Base-by-base conservation (phyloP, 2,113 vertebrate genomes). In the Monarcha castaneiventris region DNA sequence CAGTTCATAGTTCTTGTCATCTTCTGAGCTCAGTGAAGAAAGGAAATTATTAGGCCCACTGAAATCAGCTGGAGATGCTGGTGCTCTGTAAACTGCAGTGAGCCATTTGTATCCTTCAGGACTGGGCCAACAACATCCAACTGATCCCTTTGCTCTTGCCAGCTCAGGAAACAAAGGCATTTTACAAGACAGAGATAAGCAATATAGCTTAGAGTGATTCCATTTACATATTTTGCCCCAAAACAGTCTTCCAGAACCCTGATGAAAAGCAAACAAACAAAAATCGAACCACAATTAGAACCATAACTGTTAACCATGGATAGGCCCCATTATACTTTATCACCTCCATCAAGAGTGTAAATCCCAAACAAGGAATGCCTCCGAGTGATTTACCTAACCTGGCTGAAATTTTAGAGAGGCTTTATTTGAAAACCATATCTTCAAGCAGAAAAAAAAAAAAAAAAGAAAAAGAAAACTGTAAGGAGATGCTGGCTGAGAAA, bases 191-290 rank as follows among this genome's bases (percentile, higher is more conserved):
- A 76, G 30, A 75, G 26, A 41, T 16, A 49, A 84, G 41, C 20
- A 51, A 49, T 27, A 43, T 1, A 63, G 19, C 39, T 55, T 21
- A 41, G 7, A 67, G 13, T 7, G 54, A 64, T 73, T 69, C 12
- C 7, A 64, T 61, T 89, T 62, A 87, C 73, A 11, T 27, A 20
- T 78, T 84, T 68, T 64, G n/a, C 32, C 79, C 73, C 46, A 8
- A 79, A 90, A 84, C 11, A 30, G 41, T 30, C 63, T 52, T 59
- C 17, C 14, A 77, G 46, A 56, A 41, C 19, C 22, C 64, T 23
- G 32, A 37, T 44, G 46, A 61, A 49, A 83, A 77, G 77, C 85
- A 96, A 98, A 95, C 93, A 94, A 67, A 62, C 35, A 62, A 30
- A 67, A 90, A 64, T 27, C 29, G 17, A 85, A 63, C 75, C 68